These are phyloP conservation scores for Hippocampus abdominalis DNA, from an alignment of 2,113 vertebrate species.

Conservation along the genomic window DNA sequence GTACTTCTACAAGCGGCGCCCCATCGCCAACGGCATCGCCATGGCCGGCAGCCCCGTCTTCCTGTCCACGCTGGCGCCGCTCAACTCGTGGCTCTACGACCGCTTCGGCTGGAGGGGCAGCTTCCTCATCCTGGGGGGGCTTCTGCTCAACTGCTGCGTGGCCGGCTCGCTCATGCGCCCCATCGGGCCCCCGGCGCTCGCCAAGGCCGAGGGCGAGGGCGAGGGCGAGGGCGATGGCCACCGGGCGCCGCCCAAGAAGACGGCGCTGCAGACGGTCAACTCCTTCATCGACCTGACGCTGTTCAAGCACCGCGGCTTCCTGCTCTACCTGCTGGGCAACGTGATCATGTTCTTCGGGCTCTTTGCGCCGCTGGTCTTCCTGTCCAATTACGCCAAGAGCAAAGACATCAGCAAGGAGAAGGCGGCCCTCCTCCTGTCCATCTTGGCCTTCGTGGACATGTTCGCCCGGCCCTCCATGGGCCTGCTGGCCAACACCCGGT, in stretches of 20 bases:
- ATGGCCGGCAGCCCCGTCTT: constrained; percentile 99
- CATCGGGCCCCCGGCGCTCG: constrained; percentile 79
- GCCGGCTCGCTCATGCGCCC: constrained; percentile 94
- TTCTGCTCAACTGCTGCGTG: constrained; percentile 92
- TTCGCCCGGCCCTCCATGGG: constrained; percentile 97
- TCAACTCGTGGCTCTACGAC: constrained; percentile 88
- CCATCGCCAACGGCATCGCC: constrained; percentile 90
- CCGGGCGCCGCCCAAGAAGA: constrained; percentile 64
- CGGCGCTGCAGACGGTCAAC: constrained; percentile 81
- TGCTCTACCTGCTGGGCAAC: constrained; percentile 91
- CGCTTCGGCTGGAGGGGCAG: constrained; percentile 92
- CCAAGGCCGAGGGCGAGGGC: constrained; percentile 1
- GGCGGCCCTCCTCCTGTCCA: constrained; percentile 88
- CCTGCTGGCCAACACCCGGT: constrained; percentile 88
- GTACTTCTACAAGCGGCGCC: constrained; percentile 90
- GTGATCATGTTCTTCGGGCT: constrained; percentile 95
- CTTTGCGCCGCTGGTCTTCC: constrained; percentile 91
- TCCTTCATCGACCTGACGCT: constrained; percentile 89
- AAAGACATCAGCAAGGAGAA: constrained; percentile 81
- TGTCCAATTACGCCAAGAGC: constrained; percentile 91
- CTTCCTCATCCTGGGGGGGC: constrained; percentile 91
- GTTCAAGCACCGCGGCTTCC: constrained; percentile 90
- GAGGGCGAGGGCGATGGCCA: background rate
- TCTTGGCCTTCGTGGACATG: constrained; percentile 95
- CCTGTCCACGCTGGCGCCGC: constrained; percentile 86